Base-by-base conservation (phyloP, 23 tunicate genomes). In the Trididemnum nubilum region DNA sequence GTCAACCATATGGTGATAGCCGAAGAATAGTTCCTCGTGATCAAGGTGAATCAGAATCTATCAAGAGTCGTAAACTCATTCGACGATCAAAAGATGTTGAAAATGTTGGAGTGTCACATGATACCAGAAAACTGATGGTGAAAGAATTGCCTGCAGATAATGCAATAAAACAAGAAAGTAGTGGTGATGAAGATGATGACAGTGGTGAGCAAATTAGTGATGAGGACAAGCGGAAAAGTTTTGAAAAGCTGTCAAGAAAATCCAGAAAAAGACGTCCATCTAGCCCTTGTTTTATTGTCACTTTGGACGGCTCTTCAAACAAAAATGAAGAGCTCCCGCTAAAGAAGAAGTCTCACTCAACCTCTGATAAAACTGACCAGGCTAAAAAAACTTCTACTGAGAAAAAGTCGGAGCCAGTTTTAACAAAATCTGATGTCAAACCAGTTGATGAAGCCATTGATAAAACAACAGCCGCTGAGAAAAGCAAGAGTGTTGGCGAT, bases 221-320 rank as follows among this genome's bases (percentile, higher is more conserved):
- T 7, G 54, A 44, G 9, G 54, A 44, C 9, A 9, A 44, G 54
- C 12, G 32, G 22, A 4, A 3, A 69, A 29, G 37, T 33, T 36
- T 5, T 5, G 39, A 69, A 34, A 32, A 27, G 18, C 36, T 5
- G 5, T 4, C 37, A 27, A 5, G 29, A 69, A 69, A 69, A 69
- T 69, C 74, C 5, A 32, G 12, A 28, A 71, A 50, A 34, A 60
- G 30, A 37, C 60, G 80, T 1, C 73, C 85, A 0, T 67, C 85
- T 15, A 74, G 85, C 52, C 91, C 91, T 2, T 78, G 91, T 34
- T 87, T 87, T 33, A 81, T 87, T 35, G 91, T 87, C 3, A 87
- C 91, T 19, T 61, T 87, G 54, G 86, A 87, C 78, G 86, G 86
- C 34, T 50, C 67, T 31, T 34, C 64, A 0, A 1, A 25, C 28